A percentile compares a stretch with the other conserved stretches of the same genome.
Evolutionary conservation across 2,797 vertebrate genomes (phyloP).

Genomic region (Mallotus villosus): DNA sequence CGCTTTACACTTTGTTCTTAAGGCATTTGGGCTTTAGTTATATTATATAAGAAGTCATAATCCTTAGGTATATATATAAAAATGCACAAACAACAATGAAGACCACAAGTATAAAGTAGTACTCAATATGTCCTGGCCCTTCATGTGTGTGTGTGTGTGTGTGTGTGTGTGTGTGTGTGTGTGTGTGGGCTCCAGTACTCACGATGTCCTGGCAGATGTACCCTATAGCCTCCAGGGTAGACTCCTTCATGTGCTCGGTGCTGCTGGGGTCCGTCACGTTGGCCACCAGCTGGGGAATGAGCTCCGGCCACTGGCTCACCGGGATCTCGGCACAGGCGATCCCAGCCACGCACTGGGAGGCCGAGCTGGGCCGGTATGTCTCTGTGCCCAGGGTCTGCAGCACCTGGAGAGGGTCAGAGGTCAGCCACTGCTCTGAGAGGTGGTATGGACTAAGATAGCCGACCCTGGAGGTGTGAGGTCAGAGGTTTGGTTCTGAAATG

Average conservation of each 20-base stretch:
- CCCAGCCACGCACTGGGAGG: constrained; percentile 96
- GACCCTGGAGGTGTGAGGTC: neutral
- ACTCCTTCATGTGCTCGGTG: constrained; percentile 99
- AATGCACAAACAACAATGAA: too few species aligned
- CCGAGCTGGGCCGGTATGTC: constrained; percentile 95
- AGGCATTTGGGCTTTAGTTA: neutral
- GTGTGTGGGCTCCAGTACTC: constrained; percentile 59
- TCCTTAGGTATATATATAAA: too few species aligned
- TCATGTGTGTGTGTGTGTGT: neutral
- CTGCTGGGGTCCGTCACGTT: constrained; percentile 94
- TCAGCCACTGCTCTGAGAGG: neutral
- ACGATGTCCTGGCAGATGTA: constrained; percentile 99
- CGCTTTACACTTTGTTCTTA: neutral
- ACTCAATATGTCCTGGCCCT: neutral
- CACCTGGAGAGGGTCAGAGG: constrained; percentile 71
- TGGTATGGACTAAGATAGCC: too few species aligned
- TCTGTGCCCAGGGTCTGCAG: constrained; percentile 94
- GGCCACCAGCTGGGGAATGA: constrained; percentile 93
- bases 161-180: neutral
- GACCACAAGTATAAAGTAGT: too few species aligned
- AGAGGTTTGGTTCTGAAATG: neutral
- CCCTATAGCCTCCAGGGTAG: constrained; percentile 97
- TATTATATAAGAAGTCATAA: neutral
- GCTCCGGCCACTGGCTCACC: constrained; percentile 95
- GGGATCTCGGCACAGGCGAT: constrained; percentile 98